These are phyloP conservation scores for Centropristis striata DNA, from an alignment of 2,113 vertebrate genomes.

Conservation along the genomic window DNA sequence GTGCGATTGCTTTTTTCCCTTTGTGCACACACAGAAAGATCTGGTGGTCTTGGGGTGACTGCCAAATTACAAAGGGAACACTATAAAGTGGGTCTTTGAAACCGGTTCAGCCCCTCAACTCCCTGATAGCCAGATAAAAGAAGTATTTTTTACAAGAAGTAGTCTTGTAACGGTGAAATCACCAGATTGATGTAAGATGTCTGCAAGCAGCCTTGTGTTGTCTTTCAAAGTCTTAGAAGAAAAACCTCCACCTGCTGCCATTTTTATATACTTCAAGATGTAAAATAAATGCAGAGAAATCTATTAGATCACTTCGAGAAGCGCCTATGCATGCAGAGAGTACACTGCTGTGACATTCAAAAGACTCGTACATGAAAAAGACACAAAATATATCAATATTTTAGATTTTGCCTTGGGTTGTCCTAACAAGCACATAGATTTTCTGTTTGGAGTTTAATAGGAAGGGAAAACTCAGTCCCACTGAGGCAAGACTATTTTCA, in stretches of 20 bases:
- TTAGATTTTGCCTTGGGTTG: constrained; percentile 46
- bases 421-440: constrained; percentile 34
- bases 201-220: constrained; percentile 43
- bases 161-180: constrained; percentile 28
- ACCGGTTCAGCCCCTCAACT: constrained; percentile 27
- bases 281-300: constrained; percentile 15
- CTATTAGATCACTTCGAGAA: constrained; percentile 13
- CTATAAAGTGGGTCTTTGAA: constrained; percentile 28
- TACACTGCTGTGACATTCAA: constrained; percentile 34
- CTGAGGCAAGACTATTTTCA: constrained; percentile 38
- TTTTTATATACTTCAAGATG: constrained; percentile 25
- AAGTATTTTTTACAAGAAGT: constrained; percentile 33
- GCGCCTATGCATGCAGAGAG: background rate
- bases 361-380: constrained; percentile 26
- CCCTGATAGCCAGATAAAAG: constrained; percentile 27
- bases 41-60: constrained; percentile 50
- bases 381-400: constrained; percentile 51
- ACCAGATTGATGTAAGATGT: constrained; percentile 33
- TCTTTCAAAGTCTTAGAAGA: constrained; percentile 30
- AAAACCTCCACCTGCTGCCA: constrained; percentile 19
- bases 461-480: constrained; percentile 34
- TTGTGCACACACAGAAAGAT: constrained; percentile 49
- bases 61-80: constrained; percentile 57
- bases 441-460: constrained; percentile 52
- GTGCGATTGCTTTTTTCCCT: constrained; percentile 32